Conservation (phyloP, 1,140 invertebrate species). For the Aphaenogaster floridana region DNA sequence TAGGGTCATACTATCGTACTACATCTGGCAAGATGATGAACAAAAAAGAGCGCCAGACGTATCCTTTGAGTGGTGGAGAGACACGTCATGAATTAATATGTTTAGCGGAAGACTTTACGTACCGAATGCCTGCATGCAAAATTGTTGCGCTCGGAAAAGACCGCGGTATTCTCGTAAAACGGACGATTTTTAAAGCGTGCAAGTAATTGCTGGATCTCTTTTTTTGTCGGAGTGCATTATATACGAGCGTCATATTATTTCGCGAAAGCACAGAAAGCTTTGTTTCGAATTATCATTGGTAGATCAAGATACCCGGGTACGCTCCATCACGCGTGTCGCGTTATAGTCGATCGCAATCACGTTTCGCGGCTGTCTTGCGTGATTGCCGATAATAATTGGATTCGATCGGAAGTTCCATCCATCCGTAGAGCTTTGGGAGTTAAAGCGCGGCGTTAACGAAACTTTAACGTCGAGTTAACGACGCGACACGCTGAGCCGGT, state of each 20-base stretch:
- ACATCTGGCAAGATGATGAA: slow-evolving; percentile 36
- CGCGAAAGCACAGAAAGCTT: neutral
- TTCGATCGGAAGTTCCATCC: slow-evolving; percentile 27
- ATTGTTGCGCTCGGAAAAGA: neutral
- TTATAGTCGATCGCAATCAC: neutral
- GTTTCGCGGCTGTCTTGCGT: neutral
- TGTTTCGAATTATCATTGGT: neutral
- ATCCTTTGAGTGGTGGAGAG: slow-evolving; percentile 30
- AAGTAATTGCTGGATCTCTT: slow-evolving; percentile 54
- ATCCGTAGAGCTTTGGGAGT: slow-evolving; percentile 38
- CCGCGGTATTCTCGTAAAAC: slow-evolving; percentile 29
- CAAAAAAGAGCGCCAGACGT: slow-evolving; percentile 12
- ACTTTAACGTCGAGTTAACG: slow-evolving; percentile 79
- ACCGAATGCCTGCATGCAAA: slow-evolving; percentile 41
- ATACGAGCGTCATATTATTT: neutral
- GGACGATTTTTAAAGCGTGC: slow-evolving; percentile 44
- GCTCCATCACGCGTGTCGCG: neutral
- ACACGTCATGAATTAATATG: slow-evolving; percentile 65
- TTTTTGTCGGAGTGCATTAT: neutral
- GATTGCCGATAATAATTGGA: slow-evolving; percentile 44
- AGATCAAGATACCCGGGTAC: neutral
- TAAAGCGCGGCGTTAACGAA: slow-evolving; percentile 71
- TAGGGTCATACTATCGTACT: slow-evolving; percentile 14
- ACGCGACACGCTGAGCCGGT: slow-evolving; percentile 80
- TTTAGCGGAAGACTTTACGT: slow-evolving; percentile 39